phyloP scores from a whole-genome alignment of 2,797 vertebrate genomes.

The Sitta carolinensis region DNA sequence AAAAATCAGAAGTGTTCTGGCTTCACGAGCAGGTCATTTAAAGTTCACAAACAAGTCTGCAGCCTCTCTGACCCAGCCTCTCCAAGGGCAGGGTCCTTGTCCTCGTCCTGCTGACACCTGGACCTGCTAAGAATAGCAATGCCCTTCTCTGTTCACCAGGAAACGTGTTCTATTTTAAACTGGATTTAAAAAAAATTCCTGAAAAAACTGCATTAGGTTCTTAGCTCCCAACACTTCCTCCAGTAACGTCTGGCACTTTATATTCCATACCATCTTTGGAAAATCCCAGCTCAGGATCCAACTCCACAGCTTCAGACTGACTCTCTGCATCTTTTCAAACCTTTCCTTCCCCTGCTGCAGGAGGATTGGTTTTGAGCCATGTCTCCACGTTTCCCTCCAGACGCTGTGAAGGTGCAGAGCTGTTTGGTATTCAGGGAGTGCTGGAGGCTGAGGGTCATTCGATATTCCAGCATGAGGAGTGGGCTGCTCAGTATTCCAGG shows the following conservation, averaged over 20 bases:
- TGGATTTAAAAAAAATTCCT: background rate
- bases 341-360: background rate
- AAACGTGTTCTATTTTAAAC: background rate
- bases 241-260: fast-evolving
- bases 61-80: background rate
- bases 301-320: background rate
- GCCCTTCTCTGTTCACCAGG: background rate
- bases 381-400: background rate
- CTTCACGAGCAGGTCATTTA: background rate
- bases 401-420: conserved; percentile 2
- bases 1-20: background rate
- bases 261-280: background rate
- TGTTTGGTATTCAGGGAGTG: conserved; percentile 48
- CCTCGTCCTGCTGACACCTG: background rate
- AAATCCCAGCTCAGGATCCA: background rate
- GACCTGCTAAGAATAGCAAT: background rate
- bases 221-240: background rate
- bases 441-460: conserved; percentile 29
- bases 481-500: conserved; percentile 51
- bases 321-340: background rate
- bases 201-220: background rate
- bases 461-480: background rate
- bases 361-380: background rate
- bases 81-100: background rate
- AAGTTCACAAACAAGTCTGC: background rate